Conservation (phyloP, 2,888 invertebrate species). For the Catocala sponsa region DNA sequence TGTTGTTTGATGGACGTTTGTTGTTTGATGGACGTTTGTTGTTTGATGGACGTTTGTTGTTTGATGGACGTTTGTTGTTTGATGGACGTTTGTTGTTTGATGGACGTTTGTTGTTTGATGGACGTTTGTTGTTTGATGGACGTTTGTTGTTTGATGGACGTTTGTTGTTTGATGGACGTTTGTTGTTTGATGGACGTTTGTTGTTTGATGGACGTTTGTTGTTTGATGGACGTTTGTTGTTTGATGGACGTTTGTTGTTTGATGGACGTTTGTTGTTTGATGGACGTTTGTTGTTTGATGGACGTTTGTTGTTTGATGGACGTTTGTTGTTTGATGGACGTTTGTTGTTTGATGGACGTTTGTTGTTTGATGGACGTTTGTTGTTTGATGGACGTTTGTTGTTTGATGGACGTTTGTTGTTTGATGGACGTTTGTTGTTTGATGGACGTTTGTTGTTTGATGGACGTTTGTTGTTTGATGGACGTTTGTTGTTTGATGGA, state of each 20-base stretch:
- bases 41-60: neutral
- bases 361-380: neutral
- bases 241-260: neutral
- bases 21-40: neutral
- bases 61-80: neutral
- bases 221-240: neutral
- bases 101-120: neutral
- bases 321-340: neutral
- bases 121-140: neutral
- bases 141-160: neutral
- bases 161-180: neutral
- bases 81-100: neutral
- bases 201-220: neutral
- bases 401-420: neutral
- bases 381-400: neutral
- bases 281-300: neutral
- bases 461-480: neutral
- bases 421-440: neutral
- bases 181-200: neutral
- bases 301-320: neutral
- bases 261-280: neutral
- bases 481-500: neutral
- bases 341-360: neutral
- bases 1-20: neutral
- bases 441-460: neutral